These are phyloP conservation scores for Scrobipalpa atriplicella DNA, from an alignment of 2,888 invertebrate species.

Conservation along the genomic window DNA sequence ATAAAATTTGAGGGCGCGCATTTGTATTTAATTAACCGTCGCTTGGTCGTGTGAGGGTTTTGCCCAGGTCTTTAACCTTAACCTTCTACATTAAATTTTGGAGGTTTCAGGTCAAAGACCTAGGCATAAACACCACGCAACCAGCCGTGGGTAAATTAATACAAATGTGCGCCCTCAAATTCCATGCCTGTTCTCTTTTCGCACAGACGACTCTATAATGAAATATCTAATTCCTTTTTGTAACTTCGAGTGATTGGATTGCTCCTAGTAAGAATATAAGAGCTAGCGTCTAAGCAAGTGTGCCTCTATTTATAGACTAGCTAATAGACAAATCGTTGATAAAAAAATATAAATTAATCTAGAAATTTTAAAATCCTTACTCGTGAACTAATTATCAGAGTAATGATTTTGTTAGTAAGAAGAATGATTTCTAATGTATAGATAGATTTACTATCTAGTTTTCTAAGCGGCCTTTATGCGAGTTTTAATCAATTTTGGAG, in stretches of 20 bases:
- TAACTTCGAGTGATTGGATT: not conserved
- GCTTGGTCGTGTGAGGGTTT: too few species aligned
- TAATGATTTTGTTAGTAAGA: conserved; percentile 39
- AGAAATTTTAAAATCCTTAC: conserved; percentile 32
- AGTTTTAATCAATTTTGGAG: conserved; percentile 49
- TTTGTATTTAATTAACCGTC: too few species aligned
- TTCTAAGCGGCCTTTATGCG: conserved; percentile 68
- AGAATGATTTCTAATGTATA: conserved; percentile 30
- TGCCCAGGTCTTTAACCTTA: too few species aligned
- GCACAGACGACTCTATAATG: too few species aligned
- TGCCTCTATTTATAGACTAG: conserved; percentile 79
- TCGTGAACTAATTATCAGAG: conserved; percentile 39
- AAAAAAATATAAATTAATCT: conserved; percentile 33
- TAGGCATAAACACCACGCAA: too few species aligned
- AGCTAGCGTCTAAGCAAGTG: conserved; percentile 74
- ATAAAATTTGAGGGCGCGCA: too few species aligned
- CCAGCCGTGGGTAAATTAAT: too few species aligned
- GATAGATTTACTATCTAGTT: conserved; percentile 66
- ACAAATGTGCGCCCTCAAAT: too few species aligned
- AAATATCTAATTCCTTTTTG: too few species aligned
- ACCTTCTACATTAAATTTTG: too few species aligned
- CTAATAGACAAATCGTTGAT: conserved; percentile 52
- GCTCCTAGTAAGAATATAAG: conserved; percentile 31
- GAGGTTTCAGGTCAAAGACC: too few species aligned
- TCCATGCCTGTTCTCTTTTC: too few species aligned